phyloP scores from a whole-genome alignment of 2,888 invertebrate species.

The Calliphora vomitoria region DNA sequence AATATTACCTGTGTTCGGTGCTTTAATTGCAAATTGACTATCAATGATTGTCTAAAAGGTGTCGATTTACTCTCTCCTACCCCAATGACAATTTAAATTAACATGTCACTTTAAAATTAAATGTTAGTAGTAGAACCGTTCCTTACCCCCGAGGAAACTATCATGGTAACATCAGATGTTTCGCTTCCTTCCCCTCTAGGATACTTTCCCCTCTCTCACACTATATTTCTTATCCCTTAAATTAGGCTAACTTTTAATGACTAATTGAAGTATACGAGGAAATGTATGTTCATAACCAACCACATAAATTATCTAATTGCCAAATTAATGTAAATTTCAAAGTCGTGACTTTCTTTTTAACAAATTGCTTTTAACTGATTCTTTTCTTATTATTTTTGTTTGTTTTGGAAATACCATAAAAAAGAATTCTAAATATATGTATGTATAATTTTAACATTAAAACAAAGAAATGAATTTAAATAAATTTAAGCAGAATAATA shows the following conservation, averaged over 20 bases:
- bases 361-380: constrained; percentile 2
- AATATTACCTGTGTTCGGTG: no score
- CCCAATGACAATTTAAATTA: no score
- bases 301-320: background rate
- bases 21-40: no score
- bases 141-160: no score
- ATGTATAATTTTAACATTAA: constrained; percentile 54
- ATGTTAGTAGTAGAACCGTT: no score
- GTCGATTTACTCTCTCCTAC: no score
- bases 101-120: no score
- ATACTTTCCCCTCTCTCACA: no score
- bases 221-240: no score
- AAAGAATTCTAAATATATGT: background rate
- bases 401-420: background rate
- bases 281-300: background rate
- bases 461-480: background rate
- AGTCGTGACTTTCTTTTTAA: background rate
- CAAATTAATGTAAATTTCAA: background rate
- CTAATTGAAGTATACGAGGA: background rate
- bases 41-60: no score
- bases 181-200: no score
- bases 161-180: no score
- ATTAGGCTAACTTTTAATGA: background rate
- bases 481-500: constrained; percentile 15
- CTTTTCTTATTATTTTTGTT: background rate